phyloP scores from a whole-genome alignment of 2,888 invertebrate species.

The Eurytoma californica region DNA sequence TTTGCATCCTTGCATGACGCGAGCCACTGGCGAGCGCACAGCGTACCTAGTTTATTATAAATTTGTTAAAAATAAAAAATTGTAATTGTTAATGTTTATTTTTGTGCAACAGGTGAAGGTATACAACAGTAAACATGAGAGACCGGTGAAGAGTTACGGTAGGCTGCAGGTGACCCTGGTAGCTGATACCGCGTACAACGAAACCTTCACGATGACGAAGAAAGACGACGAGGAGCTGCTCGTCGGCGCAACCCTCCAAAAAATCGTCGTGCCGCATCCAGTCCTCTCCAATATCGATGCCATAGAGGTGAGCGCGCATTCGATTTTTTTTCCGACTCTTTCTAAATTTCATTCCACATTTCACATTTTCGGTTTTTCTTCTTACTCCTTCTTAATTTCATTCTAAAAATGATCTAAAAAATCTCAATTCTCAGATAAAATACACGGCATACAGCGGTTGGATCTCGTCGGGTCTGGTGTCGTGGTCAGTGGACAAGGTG shows the following conservation, averaged over 20 bases:
- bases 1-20: too few relatives aligned
- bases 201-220: slow-evolving; percentile 91
- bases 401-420: not conserved
- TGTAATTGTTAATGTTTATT: too few relatives aligned
- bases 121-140: slow-evolving; percentile 82
- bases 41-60: too few relatives aligned
- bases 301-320: slow-evolving; percentile 66
- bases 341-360: too few relatives aligned
- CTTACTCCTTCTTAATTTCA: too few relatives aligned
- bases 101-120: slow-evolving; percentile 81
- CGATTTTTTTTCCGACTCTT: too few relatives aligned
- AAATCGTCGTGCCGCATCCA: slow-evolving; percentile 92
- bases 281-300: slow-evolving; percentile 82
- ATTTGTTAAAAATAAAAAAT: too few relatives aligned
- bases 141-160: slow-evolving; percentile 85
- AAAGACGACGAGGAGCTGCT: slow-evolving; percentile 87
- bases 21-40: too few relatives aligned
- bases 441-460: slow-evolving; percentile 94
- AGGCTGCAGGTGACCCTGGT: slow-evolving; percentile 86
- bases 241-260: slow-evolving; percentile 84
- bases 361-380: too few relatives aligned
- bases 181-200: slow-evolving; percentile 88
- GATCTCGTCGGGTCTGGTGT: slow-evolving; percentile 88
- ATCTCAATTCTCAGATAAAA: slow-evolving; percentile 78
- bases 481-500: slow-evolving; percentile 89